Conservation (phyloP, 2,113 vertebrate genomes). For the Scomber japonicus region DNA sequence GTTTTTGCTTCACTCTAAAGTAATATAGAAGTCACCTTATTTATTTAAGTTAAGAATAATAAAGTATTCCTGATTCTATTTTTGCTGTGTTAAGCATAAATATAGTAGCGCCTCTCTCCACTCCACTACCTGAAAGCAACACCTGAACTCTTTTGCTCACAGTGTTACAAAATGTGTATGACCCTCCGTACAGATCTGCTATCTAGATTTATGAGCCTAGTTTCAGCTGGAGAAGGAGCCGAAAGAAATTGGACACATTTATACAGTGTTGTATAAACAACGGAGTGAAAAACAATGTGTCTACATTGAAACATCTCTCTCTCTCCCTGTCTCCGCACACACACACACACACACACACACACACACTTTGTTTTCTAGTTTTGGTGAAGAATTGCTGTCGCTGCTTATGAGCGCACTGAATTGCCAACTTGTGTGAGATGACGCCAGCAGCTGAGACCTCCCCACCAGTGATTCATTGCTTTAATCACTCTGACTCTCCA, state of each 20-base stretch:
- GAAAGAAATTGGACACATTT: constrained; percentile 64
- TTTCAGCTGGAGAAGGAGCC: constrained; percentile 7
- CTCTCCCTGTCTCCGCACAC: not conserved
- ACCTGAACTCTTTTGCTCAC: constrained; percentile 35
- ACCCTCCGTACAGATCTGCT: constrained; percentile 8
- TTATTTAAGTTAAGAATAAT: not conserved
- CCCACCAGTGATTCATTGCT: constrained; percentile 77
- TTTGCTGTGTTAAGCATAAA: not conserved
- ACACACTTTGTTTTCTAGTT: constrained; percentile 7
- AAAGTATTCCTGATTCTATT: constrained; percentile 13
- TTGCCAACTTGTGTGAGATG: constrained; percentile 50
- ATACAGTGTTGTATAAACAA: constrained; percentile 44
- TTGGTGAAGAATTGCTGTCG: constrained; percentile 42
- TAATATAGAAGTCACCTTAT: not conserved
- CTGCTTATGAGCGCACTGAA: constrained; percentile 20
- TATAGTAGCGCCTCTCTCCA: not conserved
- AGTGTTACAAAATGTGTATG: constrained; percentile 26
- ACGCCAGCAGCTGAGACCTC: constrained; percentile 58
- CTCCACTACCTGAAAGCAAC: constrained; percentile 16
- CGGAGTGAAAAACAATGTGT: constrained; percentile 27
- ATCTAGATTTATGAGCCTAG: constrained; percentile 54
- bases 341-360: constrained; percentile 7
- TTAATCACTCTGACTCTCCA: constrained; percentile 77
- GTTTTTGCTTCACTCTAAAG: not conserved
- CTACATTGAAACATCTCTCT: constrained; percentile 35